Evolutionary conservation across 2,113 vertebrate species (phyloP).

Genomic region (Stictonetta naevosa): DNA sequence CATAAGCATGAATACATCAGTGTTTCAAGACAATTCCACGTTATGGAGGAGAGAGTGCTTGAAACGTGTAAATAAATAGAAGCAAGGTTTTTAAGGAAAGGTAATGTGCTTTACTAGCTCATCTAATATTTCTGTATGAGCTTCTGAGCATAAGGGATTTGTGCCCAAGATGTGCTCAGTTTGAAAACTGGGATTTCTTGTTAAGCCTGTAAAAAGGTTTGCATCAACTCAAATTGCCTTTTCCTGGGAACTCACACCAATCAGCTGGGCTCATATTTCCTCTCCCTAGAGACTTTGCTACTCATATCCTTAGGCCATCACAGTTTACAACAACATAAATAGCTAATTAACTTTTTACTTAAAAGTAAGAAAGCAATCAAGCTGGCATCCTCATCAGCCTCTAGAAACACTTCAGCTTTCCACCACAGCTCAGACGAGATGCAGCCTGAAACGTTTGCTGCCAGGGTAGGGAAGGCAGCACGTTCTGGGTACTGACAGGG

Average conservation of each 20-base stretch:
- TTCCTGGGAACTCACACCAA: background rate
- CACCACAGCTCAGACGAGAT: background rate
- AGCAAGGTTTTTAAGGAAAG: background rate
- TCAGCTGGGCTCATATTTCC: background rate
- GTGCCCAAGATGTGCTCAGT: background rate
- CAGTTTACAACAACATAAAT: constrained; percentile 48
- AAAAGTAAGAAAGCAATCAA: constrained; percentile 57
- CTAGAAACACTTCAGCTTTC: constrained; percentile 8
- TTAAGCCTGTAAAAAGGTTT: constrained; percentile 24
- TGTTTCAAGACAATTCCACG: background rate
- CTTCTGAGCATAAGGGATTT: background rate
- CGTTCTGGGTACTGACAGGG: background rate
- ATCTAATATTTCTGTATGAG: background rate
- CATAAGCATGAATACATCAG: background rate
- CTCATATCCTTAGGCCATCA: constrained; percentile 35
- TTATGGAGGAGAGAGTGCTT: background rate
- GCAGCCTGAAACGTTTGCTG: background rate
- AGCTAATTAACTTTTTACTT: constrained; percentile 64
- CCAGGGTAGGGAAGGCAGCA: background rate
- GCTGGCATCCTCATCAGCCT: background rate
- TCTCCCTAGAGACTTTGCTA: background rate
- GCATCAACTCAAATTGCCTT: constrained; percentile 1
- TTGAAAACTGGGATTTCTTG: background rate
- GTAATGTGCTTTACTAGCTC: background rate
- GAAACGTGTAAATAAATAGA: constrained; percentile 17